Evolutionary conservation across 92 coral and sea anemone genomes (phyloP), one percentile per base, ranked within the genome.

Genomic region (Zoanthus gigantus): DNA sequence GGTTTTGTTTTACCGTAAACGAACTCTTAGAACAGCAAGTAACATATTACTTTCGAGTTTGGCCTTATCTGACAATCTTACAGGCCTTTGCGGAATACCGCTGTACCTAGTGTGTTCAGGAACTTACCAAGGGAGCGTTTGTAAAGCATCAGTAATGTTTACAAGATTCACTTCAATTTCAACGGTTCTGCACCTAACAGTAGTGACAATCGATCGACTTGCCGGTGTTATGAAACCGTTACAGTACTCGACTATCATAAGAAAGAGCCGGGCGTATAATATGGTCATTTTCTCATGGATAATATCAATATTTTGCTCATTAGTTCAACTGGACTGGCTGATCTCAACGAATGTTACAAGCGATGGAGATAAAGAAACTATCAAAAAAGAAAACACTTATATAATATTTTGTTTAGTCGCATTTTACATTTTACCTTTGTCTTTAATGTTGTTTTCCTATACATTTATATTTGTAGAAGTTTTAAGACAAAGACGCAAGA

Each of bases 171-270:
- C 94, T 12, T 91, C 96, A 0, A 58, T 93, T 53, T 83, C 93
- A 58, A 85, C 94, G 17, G 69, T 93, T 18, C 84, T 90, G 29
- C 96, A 93, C 57, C 84, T 93, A 50, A 69, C 85, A n/a, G 72
- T 88, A 37, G 90, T 91, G n/a, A 88, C 94, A 37, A 72, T 85
- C 10, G 96, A 93, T 61, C 92, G 94, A 61, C 85, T 92, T 65
- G 82, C 88, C 67, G 89, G 90, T 34, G 86, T 91, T 63, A 91
- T 75, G 89, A 72, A 53, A 10, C 89, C 94, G 3, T 86, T 91
- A 11, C 71, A 89, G 32, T 93, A 93, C 74, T 44, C 73, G 3
- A 85, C 76, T n/a, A 74, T 80, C 63, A 85, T 93, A n/a, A 93
- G 92, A 9, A 80, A 76, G 53, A 82, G 71, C 2, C 87, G 94